Evolutionary conservation across 2,113 vertebrate species (phyloP).

Genomic region (Oncorhynchus gorbuscha): DNA sequence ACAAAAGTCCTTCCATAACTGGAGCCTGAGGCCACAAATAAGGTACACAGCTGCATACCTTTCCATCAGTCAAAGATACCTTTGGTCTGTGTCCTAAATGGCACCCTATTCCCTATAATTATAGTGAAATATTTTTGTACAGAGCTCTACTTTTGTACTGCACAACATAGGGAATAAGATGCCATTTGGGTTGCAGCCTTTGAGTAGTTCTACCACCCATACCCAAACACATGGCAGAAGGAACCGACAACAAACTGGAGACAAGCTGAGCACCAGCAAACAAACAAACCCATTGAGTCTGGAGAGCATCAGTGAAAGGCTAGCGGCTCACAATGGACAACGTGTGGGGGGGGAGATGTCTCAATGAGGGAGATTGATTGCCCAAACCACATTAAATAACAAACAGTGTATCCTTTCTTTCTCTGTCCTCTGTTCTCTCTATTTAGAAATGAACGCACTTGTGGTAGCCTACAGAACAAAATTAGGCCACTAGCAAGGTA

Average conservation of each 20-base stretch:
- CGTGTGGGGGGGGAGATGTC: background rate
- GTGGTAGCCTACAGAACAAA: too few relatives aligned
- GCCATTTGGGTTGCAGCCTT: conserved; percentile 7
- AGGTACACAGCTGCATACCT: conserved; percentile 39
- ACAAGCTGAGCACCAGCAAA: conserved; percentile 6
- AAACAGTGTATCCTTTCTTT: background rate
- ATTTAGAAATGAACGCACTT: background rate
- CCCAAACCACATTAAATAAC: conserved; percentile 7
- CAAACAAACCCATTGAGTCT: conserved; percentile 9
- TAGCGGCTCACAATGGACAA: background rate
- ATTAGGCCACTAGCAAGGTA: background rate
- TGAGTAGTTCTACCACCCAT: conserved; percentile 3
- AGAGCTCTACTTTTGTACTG: too few relatives aligned
- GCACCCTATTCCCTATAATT: too few relatives aligned
- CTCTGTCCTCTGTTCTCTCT: background rate
- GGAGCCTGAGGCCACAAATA: conserved; percentile 33
- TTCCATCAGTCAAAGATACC: background rate
- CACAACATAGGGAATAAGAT: too few relatives aligned
- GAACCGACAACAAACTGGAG: background rate
- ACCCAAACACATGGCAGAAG: background rate
- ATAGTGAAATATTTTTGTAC: too few relatives aligned
- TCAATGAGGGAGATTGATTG: background rate
- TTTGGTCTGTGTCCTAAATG: too few relatives aligned
- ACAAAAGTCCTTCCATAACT: conserved; percentile 27
- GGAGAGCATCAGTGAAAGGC: background rate